These are phyloP conservation scores for Thripadectes ignobilis DNA, from an alignment of 2,797 vertebrate species.

Conservation along the genomic window DNA sequence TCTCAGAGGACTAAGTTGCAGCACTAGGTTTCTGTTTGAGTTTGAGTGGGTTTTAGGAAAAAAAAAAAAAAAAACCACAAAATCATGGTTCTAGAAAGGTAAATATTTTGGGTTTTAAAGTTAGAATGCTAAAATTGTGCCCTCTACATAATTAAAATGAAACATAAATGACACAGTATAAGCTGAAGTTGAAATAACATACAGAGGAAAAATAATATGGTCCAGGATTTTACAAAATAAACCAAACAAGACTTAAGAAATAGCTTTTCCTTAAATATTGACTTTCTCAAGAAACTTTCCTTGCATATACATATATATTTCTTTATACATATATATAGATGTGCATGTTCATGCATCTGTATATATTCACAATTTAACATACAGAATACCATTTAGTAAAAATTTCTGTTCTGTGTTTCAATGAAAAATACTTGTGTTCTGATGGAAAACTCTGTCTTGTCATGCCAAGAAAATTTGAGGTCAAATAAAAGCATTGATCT, in stretches of 20 bases:
- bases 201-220: neutral
- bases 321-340: accelerated
- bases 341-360: too few relatives aligned
- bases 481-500: neutral
- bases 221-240: neutral
- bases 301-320: neutral
- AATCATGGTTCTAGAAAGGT: neutral
- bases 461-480: neutral
- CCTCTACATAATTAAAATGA: neutral
- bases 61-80: neutral
- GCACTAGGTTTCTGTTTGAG: accelerated
- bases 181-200: neutral
- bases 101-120: neutral
- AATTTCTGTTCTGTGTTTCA: neutral
- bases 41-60: neutral
- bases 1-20: neutral
- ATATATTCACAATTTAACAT: neutral
- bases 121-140: neutral
- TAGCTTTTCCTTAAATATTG: neutral
- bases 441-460: neutral
- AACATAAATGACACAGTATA: neutral
- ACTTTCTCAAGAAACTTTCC: neutral
- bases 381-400: neutral
- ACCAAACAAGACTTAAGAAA: neutral
- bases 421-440: neutral